Base-by-base conservation (phyloP, 2,797 vertebrate species). In the Microchirus variegatus region DNA sequence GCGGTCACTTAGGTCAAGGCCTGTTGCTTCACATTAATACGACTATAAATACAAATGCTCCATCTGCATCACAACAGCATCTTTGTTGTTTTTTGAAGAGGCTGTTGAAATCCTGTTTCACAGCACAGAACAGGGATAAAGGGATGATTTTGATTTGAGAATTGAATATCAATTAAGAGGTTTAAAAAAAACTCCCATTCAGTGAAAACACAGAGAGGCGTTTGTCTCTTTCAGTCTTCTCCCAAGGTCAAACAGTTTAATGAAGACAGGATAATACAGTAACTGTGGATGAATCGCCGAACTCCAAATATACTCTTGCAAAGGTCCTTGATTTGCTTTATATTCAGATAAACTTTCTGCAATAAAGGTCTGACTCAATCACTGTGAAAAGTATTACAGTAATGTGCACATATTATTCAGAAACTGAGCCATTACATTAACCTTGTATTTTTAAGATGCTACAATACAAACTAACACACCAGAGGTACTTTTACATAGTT, bases 241-340 rank as follows among this genome's bases (percentile, higher is more conserved):
- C 49, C 49, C 82, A 87, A 86, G 81, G 85, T 84, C 75, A 70
- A 67, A 56, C 41, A 47, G 75, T 70, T 62, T 67, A 40, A 22
- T 44, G 62, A 41, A 65, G 63, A 53, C 68, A 40, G 67, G 56
- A 55, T 53, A 62, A 70, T 16, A 47, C 70, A 37, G 41, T 31
- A 57, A 66, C 55, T 43, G 56, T 31, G 47, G 65, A 66, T 8
- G 63, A 75, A 72, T 46, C 13, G 7, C 47, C 9, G 22, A 22
- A 22, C 22, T 22, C 5, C 5, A 22, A 31, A 31, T 3, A 26
- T 26, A 26, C 26, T 26, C 26, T 26, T 26, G 3, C 3, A 26
- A 26, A 26, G 26, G 26, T 26, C 26, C 26, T 26, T 26, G 3
- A 26, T 26, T 26, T 3, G n/a, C n/a, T n/a, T n/a, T n/a, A n/a